phyloP scores from a whole-genome alignment of 2,113 vertebrate genomes.

The Mus pahari region DNA sequence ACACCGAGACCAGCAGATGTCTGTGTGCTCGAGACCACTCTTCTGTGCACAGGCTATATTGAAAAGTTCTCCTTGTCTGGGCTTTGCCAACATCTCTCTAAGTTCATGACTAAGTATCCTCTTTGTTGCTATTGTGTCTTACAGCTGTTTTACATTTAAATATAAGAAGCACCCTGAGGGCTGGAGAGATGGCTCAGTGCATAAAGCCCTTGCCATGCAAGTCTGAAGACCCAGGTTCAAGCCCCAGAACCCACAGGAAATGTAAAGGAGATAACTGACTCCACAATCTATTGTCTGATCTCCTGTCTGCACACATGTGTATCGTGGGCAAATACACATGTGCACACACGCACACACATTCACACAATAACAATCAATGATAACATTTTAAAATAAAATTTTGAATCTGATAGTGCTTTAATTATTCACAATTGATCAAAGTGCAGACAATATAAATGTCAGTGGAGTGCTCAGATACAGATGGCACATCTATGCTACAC shows the following conservation, averaged over 20 bases:
- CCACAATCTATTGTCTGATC: neutral
- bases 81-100: neutral
- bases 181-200: neutral
- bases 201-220: neutral
- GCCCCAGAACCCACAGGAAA: neutral
- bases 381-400: neutral
- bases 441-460: neutral
- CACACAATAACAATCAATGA: neutral
- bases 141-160: neutral
- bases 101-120: neutral
- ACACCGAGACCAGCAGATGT: neutral
- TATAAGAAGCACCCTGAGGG: constrained; percentile 11
- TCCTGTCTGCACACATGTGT: neutral
- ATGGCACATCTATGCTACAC: neutral
- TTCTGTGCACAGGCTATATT: neutral
- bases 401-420: neutral
- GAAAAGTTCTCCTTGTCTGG: neutral
- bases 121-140: neutral
- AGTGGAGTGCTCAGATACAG: neutral
- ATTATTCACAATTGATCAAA: neutral
- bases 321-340: neutral
- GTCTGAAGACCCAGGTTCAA: no score
- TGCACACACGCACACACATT: neutral
- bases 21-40: neutral
- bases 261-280: neutral